Conservation (phyloP, 1,140 invertebrate genomes). For the Drosophila dunni region DNA sequence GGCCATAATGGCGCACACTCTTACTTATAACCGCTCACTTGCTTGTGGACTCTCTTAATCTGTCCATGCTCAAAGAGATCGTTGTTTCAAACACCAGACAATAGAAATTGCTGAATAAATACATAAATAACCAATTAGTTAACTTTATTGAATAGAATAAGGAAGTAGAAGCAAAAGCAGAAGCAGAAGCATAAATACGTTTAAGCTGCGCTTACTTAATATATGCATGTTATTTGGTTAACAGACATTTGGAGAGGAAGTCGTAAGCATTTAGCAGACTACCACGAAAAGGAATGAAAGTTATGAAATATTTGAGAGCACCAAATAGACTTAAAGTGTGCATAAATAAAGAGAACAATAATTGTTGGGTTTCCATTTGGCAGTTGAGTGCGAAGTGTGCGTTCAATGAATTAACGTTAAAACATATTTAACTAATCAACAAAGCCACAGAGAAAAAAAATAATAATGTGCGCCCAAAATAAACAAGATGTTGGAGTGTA, state of each 20-base stretch:
- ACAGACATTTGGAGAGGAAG: not conserved
- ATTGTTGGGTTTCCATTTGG: constrained; percentile 21
- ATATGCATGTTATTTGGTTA: not conserved
- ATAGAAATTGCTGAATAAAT: no score
- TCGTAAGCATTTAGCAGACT: constrained; percentile 3
- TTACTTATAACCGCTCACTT: no score
- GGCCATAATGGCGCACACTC: no score
- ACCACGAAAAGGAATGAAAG: not conserved
- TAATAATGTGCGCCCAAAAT: constrained; percentile 43
- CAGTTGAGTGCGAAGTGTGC: constrained; percentile 44
- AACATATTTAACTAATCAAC: constrained; percentile 38
- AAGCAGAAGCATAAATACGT: not conserved
- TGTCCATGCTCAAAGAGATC: no score
- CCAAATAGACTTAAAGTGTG: constrained; percentile 10
- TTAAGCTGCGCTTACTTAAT: not conserved
- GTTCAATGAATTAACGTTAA: constrained; percentile 43
- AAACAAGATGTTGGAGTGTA: constrained; percentile 28
- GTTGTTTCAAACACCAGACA: no score
- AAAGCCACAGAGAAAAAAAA: not conserved
- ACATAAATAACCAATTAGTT: no score
- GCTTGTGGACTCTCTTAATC: no score
- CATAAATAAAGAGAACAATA: constrained; percentile 5
- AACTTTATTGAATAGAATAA: no score
- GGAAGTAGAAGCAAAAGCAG: no score
- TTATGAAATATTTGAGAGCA: not conserved